Evolutionary conservation across 2,113 vertebrate species (phyloP).

Genomic region (Salvelinus sp.): DNA sequence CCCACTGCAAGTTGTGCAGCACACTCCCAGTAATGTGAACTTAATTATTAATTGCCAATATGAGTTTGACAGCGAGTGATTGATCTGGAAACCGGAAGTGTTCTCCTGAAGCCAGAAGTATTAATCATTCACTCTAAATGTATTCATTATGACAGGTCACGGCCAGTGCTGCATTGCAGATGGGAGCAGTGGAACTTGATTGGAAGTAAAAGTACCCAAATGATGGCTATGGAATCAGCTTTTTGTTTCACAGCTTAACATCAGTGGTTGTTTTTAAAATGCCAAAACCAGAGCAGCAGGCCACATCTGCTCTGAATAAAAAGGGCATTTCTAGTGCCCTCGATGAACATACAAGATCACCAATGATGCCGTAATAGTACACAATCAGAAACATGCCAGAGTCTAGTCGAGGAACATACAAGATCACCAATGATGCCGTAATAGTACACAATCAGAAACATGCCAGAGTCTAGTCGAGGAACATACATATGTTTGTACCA

Average conservation of each 20-base stretch:
- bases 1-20: conserved; percentile 9
- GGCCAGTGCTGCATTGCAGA: conserved; percentile 61
- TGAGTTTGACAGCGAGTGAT: conserved; percentile 60
- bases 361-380: background rate
- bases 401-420: background rate
- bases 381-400: background rate
- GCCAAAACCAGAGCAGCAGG: background rate
- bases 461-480: background rate
- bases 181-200: conserved; percentile 19
- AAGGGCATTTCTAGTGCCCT: background rate
- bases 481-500: background rate
- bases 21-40: conserved; percentile 29
- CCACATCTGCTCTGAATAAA: background rate
- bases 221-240: conserved; percentile 48
- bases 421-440: background rate
- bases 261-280: background rate
- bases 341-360: background rate
- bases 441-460: background rate
- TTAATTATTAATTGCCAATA: conserved; percentile 66
- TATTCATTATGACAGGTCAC: conserved; percentile 60
- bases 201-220: conserved; percentile 37
- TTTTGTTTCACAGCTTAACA: conserved; percentile 29
- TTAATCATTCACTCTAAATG: conserved; percentile 63
- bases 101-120: conserved; percentile 35
- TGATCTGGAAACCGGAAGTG: conserved; percentile 49